Evolutionary conservation across 2,113 vertebrate species (phyloP), one percentile per base, ranked within the genome.

Genomic region (Boleophthalmus pectinirostris): DNA sequence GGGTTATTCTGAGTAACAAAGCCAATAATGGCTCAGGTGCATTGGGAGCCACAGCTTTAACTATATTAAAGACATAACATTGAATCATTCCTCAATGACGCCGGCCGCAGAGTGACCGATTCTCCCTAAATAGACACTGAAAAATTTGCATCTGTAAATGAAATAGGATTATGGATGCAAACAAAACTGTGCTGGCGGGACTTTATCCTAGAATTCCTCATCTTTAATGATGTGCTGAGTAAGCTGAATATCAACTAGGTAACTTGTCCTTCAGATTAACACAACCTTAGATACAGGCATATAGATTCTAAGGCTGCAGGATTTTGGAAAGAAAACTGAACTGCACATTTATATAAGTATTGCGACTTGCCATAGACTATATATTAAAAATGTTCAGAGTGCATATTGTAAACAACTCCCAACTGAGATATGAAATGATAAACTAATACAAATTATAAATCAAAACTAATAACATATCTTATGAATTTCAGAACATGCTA

Each of bases 11-110:
- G 68, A 51, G 74, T 65, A 66, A 76, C 67, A 78, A 80, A 78
- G 70, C 76, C 80, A 83, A 83, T 83, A 78, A 68, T 74, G 82
- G 83, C 82, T 82, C 80, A 86, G 87, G 54, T 88, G 81, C 72
- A 65, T 16, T 63, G 33, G 0, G 35, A 25, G 54, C 69, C n/a
- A 61, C 74, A 43, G 54, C 70, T 45, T 61, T 51, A 35, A 72
- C 47, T 33, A 33, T 60, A 81, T 81, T 69, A 64, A 57, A 46
- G 54, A 78, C 54, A 63, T 57, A 45, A 45, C 49, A 53, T 53
- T n/a, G 6, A 8, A 53, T 53, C 18, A 53, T n/a, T 49, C 15
- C 13, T 24, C 60, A 24, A 2, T 0, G 4, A 68, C 45, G 53
- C 57, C 6, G n/a, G 38, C 51, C 5, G 14, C n/a, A 25, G 38